These are phyloP conservation scores for Desmodus rotundus DNA, from an alignment of 2,113 vertebrate genomes.

Conservation along the genomic window DNA sequence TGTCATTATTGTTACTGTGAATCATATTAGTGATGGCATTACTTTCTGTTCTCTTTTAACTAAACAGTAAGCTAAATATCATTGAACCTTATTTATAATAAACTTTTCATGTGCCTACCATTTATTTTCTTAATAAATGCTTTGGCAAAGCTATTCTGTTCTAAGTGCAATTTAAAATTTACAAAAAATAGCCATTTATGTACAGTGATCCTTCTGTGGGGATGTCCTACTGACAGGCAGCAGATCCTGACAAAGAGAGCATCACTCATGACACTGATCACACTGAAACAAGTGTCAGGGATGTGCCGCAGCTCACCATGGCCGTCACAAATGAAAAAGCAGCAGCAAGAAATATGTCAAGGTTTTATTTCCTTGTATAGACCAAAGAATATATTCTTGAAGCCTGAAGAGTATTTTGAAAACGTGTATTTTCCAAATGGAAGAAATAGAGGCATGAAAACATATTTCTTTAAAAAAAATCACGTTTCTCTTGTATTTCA, in stretches of 20 bases:
- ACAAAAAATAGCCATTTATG: neutral
- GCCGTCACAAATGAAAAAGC: neutral
- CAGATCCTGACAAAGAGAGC: neutral
- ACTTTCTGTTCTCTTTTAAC: neutral
- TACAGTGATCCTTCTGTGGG: neutral
- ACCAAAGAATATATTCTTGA: neutral
- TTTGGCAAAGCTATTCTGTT: neutral
- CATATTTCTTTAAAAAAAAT: neutral
- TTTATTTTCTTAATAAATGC: neutral
- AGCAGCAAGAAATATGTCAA: neutral
- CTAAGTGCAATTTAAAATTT: neutral
- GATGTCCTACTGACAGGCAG: neutral
- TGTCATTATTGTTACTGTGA: neutral
- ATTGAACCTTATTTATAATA: neutral
- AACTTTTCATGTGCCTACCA: accelerated
- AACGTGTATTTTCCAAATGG: neutral
- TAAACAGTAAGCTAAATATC: neutral
- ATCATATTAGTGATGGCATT: neutral
- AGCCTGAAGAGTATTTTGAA: neutral
- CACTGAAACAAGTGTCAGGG: neutral
- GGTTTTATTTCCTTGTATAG: neutral
- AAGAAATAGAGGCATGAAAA: neutral
- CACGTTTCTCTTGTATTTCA: neutral
- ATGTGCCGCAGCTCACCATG: neutral
- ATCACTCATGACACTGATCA: neutral